Conservation (phyloP, 2,888 invertebrate genomes). For the Rotaria sp. region DNA sequence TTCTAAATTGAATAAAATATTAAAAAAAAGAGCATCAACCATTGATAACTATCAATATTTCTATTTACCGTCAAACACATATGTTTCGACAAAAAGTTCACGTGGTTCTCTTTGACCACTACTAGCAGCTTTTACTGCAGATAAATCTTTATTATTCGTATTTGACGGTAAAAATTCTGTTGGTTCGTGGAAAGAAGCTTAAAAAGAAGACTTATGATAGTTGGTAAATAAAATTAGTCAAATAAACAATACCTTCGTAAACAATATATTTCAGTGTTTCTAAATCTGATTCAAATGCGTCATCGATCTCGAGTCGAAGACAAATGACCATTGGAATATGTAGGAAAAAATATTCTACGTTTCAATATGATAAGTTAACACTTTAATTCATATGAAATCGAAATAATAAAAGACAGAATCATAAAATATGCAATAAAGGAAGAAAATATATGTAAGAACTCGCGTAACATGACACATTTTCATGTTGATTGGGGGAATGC, state of each 20-base stretch:
- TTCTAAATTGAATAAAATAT: neutral
- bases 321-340: constrained; percentile 6
- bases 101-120: neutral
- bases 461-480: no score
- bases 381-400: no score
- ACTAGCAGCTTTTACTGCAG: neutral
- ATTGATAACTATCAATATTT: neutral
- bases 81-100: neutral
- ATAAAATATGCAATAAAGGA: no score
- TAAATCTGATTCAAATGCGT: neutral
- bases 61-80: neutral
- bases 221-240: neutral
- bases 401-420: no score
- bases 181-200: neutral
- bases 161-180: neutral
- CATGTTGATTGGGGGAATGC: no score
- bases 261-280: neutral
- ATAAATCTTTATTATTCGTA: neutral
- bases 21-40: neutral
- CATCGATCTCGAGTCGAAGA: constrained; percentile 2
- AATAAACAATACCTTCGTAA: neutral
- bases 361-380: no score
- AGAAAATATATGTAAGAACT: no score
- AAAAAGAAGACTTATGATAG: neutral
- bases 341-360: neutral